Evolutionary conservation across 2,113 vertebrate genomes (phyloP), one percentile per base, ranked within the genome.

Genomic region (Trematomus loennbergii): DNA sequence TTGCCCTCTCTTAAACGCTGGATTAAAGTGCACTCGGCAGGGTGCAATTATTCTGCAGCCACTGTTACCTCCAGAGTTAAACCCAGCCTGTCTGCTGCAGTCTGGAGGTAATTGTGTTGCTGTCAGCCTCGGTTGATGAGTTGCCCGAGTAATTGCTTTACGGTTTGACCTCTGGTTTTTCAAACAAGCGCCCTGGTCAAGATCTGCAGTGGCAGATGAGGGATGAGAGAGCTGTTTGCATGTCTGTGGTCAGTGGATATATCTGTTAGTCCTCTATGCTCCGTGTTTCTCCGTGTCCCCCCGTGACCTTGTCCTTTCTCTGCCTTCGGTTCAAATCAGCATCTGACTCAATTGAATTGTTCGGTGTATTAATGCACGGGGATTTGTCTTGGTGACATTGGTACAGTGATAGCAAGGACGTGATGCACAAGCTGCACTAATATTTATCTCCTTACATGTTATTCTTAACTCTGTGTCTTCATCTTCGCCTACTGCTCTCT

Each of bases 81-180:
- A 90, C 85, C 83, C 80, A 80, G 58, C 76, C 78, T 70, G 74
- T 61, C 75, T 59, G 60, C 75, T 75, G 75, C 76, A 76, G 85
- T 83, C 85, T 79, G 78, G 78, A 79, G 88, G 88, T 92, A 93
- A 93, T 93, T 90, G 90, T 91, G 89, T 92, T 88, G 88, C 90
- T 92, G 89, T 93, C 91, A 89, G 85, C 79, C 78, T 80, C 82
- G 81, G 91, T 92, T 90, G 89, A 94, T 92, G 86, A 92, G 87
- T 91, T 88, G 85, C 87, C 83, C 63, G 86, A 20, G 74, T 92
- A 91, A 93, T 92, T 93, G 90, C 88, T 92, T 93, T 92, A 92
- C 63, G 71, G 79, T 88, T 90, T 92, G 92, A 93, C 91, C 92
- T 91, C 84, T 90, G 83, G 81, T 85, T 89, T 90, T 91, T 89